Conservation (phyloP, 1,140 invertebrate genomes). For the Drosophila carrolli region DNA sequence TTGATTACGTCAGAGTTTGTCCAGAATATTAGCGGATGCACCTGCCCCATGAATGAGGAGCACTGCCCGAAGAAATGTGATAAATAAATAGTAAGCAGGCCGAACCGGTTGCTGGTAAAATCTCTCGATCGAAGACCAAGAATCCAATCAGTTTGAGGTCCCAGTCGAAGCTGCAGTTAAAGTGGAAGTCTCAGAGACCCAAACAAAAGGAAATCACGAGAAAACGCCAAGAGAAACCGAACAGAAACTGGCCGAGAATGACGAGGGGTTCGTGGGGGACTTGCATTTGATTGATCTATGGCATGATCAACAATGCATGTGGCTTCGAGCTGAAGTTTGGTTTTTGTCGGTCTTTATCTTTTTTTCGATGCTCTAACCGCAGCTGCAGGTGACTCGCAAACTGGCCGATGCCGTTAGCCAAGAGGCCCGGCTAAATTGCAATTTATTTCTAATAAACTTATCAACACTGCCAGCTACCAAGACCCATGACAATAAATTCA, state of each 20-base stretch:
- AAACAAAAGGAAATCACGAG: conserved; percentile 61
- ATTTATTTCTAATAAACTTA: conserved; percentile 84
- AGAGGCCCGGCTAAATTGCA: conserved; percentile 66
- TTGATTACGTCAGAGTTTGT: conserved; percentile 78
- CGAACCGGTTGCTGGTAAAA: conserved; percentile 50
- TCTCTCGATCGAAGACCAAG: conserved; percentile 47
- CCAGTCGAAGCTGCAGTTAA: conserved; percentile 45
- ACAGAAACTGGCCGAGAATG: conserved; percentile 26
- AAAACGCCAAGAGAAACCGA: conserved; percentile 45
- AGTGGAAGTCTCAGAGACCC: conserved; percentile 15
- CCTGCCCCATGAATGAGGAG: conserved; percentile 61
- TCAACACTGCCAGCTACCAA: conserved; percentile 76
- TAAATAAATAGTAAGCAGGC: conserved; percentile 78
- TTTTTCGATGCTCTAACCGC: conserved; percentile 17
- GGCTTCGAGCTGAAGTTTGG: conserved; percentile 38
- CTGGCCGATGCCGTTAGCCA: conserved; percentile 45
- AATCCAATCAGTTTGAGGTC: conserved; percentile 70
- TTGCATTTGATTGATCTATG: conserved; percentile 81
- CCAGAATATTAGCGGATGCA: conserved; percentile 67
- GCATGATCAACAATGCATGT: conserved; percentile 71
- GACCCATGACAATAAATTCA: conserved; percentile 64
- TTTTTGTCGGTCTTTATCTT: conserved; percentile 3
- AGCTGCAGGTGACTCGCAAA: conserved; percentile 44
- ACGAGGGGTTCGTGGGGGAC: conserved; percentile 10
- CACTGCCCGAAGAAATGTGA: conserved; percentile 61